These are phyloP conservation scores for Kryphioiulus occultus DNA, from an alignment of 2,888 invertebrate species.

Conservation along the genomic window DNA sequence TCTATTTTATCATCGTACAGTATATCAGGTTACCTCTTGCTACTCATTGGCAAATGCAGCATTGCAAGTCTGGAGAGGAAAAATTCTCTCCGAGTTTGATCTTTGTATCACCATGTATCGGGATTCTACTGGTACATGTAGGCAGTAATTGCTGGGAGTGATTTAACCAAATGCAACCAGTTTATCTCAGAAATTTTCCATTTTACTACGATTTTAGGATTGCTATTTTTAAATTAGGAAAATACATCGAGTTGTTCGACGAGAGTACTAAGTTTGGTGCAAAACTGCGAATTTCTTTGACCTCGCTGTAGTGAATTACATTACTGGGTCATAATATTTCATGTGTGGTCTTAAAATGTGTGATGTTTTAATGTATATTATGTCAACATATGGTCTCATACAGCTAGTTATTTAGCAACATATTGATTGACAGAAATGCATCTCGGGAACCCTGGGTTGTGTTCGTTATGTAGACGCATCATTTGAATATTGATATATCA, in stretches of 20 bases:
- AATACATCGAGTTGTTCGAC: no score
- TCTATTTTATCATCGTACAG: background rate
- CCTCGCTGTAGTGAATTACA: no score
- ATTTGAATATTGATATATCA: background rate
- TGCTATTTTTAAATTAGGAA: no score
- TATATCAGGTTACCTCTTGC: background rate
- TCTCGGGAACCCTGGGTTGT: background rate
- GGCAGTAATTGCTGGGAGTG: background rate
- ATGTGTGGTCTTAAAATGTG: no score
- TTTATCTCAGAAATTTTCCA: background rate
- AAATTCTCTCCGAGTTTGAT: no score
- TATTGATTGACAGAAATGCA: background rate
- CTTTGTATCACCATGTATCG: no score
- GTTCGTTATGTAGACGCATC: background rate
- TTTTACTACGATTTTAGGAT: no score
- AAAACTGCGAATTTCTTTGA: no score
- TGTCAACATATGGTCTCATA: background rate
- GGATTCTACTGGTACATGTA: background rate
- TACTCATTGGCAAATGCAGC: background rate
- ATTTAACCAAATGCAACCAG: background rate
- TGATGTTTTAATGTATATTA: no score
- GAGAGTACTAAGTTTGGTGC: no score
- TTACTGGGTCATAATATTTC: no score
- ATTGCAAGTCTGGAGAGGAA: background rate
- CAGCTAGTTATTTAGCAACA: background rate